Base-by-base conservation (phyloP, 2,888 invertebrate species). In the Oligia latruncula region DNA sequence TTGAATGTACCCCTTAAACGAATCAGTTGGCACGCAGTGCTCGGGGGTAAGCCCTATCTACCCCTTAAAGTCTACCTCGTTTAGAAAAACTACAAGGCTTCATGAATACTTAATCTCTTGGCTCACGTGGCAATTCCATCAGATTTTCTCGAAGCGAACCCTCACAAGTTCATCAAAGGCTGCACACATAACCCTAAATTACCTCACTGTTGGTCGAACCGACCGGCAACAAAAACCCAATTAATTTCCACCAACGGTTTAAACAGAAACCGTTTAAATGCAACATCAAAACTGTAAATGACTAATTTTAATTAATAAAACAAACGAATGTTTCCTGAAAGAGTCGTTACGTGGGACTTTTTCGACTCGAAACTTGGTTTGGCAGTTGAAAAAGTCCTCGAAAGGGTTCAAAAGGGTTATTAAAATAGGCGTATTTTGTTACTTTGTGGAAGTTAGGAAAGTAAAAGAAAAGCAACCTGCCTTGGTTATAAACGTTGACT, bases 211-310 rank as follows among this genome's bases (percentile, higher is more conserved):
- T 82, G 74, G 86, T 85, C 82, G 71, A 80, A 88, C 81, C 88
- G 77, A 82, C 77, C 74, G 49, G 77, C 78, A 80, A 89, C 90
- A 88, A 94, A 94, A 94, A 91, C 88, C 91, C 93, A 95, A 95
- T 95, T 95, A 95, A 92, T 88, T 85, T 79, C 71, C 46, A 85
- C 87, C 80, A 77, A 74, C 81, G 73, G 76, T 82, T 84, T 82
- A 84, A 49, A 83, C 86, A 80, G 89, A 89, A 89, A 88, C 89
- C 89, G 85, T 81, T 84, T 82, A 89, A 89, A 89, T 88, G 88
- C 89, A 84, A 89, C 87, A 80, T 85, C 77, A 71, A 87, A 87
- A 83, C 85, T 87, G 85, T 86, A 83, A 87, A 85, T 83, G 83
- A 85, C 86, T 88, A 88, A 89, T 88, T 87, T 89, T 86, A 86